Evolutionary conservation across 1,140 invertebrate species (phyloP).

Genomic region (Microplitis mediator): DNA sequence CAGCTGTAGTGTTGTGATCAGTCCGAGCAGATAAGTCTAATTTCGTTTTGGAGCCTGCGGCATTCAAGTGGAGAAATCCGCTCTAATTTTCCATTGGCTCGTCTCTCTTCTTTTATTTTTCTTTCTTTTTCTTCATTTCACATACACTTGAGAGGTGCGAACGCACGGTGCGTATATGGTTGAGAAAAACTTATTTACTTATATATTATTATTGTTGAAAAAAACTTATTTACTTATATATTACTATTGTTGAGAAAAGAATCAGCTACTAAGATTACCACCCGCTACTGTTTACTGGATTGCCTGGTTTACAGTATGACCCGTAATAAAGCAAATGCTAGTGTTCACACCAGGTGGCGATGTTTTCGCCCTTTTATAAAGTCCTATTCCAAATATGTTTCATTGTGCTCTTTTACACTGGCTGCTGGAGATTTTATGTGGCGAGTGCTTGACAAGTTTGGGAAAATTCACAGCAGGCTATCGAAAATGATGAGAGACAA

Average conservation of each 20-base stretch:
- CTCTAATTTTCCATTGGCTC: constrained; percentile 43
- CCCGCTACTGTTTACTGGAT: constrained; percentile 25
- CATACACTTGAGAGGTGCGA: background rate
- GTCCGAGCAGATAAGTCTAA: constrained; percentile 49
- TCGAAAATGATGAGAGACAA: background rate
- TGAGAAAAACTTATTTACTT: background rate
- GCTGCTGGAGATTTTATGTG: constrained; percentile 8
- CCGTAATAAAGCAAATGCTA: constrained; percentile 15
- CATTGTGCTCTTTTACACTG: background rate
- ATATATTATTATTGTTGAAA: background rate
- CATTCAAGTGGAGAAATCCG: constrained; percentile 38
- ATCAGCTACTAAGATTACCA: constrained; percentile 14
- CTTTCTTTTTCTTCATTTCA: background rate
- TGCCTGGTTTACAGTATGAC: constrained; percentile 19
- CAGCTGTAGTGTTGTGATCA: constrained; percentile 41
- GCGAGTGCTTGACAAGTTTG: constrained; percentile 44
- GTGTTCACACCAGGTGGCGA: background rate
- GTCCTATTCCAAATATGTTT: background rate
- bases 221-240: background rate
- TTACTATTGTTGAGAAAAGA: background rate
- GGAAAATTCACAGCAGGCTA: constrained; percentile 46
- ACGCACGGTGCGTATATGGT: background rate
- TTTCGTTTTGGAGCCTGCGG: constrained; percentile 34
- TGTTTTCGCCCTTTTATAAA: constrained; percentile 7
- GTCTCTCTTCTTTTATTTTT: background rate